Evolutionary conservation across 1,140 invertebrate genomes (phyloP), one percentile per base, ranked within the genome.

Genomic region (Aphidius gifuensis): DNA sequence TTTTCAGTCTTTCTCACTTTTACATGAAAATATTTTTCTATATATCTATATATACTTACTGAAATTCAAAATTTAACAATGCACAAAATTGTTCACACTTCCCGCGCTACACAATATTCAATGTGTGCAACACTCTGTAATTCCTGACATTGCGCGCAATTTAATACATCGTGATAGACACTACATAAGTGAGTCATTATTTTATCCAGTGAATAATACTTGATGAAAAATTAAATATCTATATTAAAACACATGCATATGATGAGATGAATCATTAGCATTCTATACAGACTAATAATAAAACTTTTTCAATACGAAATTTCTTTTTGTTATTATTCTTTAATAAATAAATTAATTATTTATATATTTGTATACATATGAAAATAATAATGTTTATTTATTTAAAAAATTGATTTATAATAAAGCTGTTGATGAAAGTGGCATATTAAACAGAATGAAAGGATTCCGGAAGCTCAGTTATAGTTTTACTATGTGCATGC

Each of bases 41-140:
- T 39, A 6, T 47, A 48, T 56, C 42, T 45, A 48, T 46, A 43
- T 57, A 60, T 64, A 56, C 4, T 16, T 16, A 16, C 16, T 16
- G 16, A 58, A 46, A n/a, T 47, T 38, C 45, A 59, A 46, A 50
- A 43, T 44, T 53, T 23, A 32, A 44, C 57, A 51, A 42, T 61
- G 57, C 60, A 80, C 78, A 80, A 81, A 81, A 81, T 80, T 80
- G 78, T 80, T 81, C 79, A 78, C 79, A 80, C 79, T 81, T 81
- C 79, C 78, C 75, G 78, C 75, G 71, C 23, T 32, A 76, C 16
- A 16, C 16, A 16, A 16, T 74, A 74, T 67, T 67, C 39, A 62
- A 16, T 62, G 62, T 62, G 72, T 72, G 70, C 74, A 73, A 72
- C 74, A 69, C 67, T 71, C 69, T 58, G 64, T 70, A 69, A 65